Evolutionary conservation across 1,140 invertebrate genomes (phyloP).

Genomic region (Tetramorium parvispinum): DNA sequence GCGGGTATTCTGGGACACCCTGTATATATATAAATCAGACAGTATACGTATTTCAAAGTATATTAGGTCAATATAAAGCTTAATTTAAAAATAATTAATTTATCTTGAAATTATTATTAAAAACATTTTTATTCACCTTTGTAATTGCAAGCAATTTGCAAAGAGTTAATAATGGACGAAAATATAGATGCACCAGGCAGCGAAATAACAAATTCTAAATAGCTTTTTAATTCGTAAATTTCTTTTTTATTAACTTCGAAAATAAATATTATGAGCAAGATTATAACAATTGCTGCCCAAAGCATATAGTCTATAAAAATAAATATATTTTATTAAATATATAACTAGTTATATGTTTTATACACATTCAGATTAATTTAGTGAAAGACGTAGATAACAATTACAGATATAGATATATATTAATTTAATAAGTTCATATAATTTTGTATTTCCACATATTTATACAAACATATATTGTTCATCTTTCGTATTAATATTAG

Average conservation of each 20-base stretch:
- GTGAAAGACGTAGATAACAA: too few relatives aligned
- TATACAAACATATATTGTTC: neutral
- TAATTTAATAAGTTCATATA: too few relatives aligned
- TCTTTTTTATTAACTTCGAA: neutral
- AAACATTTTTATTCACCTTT: neutral
- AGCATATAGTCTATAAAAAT: neutral
- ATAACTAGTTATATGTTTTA: neutral
- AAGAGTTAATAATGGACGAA: neutral
- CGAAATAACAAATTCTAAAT: neutral
- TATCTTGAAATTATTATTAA: neutral
- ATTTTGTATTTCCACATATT: too few relatives aligned
- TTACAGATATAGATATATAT: too few relatives aligned
- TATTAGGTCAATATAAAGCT: neutral
- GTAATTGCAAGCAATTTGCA: slow-evolving; percentile 1
- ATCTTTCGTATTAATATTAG: neutral
- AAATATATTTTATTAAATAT: neutral
- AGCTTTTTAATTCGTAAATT: neutral
- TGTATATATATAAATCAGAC: too few relatives aligned
- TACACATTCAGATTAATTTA: neutral
- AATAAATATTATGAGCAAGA: neutral
- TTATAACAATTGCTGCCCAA: neutral
- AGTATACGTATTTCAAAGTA: neutral
- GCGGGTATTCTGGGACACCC: too few relatives aligned
- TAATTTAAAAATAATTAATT: neutral
- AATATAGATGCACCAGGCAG: neutral